Conservation (phyloP, 2,888 invertebrate species). For the Lithophane ornitopus region DNA sequence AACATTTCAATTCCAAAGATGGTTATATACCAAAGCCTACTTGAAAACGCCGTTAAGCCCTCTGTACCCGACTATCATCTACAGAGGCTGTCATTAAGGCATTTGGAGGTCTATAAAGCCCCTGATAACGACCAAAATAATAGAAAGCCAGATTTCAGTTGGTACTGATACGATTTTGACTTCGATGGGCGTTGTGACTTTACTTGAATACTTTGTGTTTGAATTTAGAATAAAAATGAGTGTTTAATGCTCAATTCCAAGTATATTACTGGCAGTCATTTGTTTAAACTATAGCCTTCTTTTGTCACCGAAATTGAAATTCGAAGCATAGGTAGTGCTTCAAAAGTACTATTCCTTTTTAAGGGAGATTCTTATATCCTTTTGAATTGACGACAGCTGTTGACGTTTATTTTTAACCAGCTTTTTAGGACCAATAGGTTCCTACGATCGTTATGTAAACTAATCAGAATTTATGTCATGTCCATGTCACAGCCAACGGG, state of each 20-base stretch:
- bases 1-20: conserved; percentile 33
- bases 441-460: not conserved
- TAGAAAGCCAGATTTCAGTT: conserved; percentile 49
- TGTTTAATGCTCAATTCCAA: not conserved
- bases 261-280: not conserved
- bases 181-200: conserved; percentile 24
- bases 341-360: not conserved
- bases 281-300: not conserved
- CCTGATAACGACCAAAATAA: conserved; percentile 60
- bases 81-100: conserved; percentile 58
- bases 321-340: not conserved
- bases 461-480: not conserved
- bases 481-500: not conserved
- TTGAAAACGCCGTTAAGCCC: conserved; percentile 50
- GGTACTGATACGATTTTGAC: conserved; percentile 43
- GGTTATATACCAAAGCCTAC: conserved; percentile 44
- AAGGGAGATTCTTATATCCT: not conserved
- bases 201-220: conserved; percentile 25
- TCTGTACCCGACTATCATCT: conserved; percentile 59
- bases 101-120: conserved; percentile 59
- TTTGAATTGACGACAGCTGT: too few species aligned
- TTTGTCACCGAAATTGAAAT: not conserved
- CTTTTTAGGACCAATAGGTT: not conserved
- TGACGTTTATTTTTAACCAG: not conserved
- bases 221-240: conserved; percentile 7